phyloP scores from a whole-genome alignment of 1,140 invertebrate species.

The Heliothis subflexa region DNA sequence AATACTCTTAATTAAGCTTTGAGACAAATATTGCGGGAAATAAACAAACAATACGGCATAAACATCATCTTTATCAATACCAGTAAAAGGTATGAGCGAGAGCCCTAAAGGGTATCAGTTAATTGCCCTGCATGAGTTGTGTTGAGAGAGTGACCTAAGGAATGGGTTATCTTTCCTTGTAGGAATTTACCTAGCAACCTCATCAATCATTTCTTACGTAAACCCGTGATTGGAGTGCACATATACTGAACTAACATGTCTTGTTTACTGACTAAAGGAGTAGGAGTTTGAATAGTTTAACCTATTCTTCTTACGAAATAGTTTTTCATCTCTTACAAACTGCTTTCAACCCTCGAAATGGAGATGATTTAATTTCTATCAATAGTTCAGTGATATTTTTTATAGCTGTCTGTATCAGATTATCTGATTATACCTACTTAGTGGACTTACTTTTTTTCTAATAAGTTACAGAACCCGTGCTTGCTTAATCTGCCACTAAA shows the following conservation, averaged over 20 bases:
- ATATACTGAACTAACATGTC: neutral
- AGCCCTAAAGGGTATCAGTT: neutral
- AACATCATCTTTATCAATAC: neutral
- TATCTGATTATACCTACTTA: too few species aligned
- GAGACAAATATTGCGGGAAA: neutral
- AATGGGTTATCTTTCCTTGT: constrained; percentile 15
- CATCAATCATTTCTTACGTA: constrained; percentile 12
- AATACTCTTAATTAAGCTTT: neutral
- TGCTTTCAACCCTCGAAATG: too few species aligned
- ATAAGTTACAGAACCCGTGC: too few species aligned
- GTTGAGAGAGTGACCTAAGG: constrained; percentile 28
- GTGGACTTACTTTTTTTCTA: too few species aligned
- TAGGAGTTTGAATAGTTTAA: too few species aligned
- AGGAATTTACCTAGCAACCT: constrained; percentile 30
- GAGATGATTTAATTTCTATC: too few species aligned
- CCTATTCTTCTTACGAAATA: too few species aligned
- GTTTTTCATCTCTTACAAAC: too few species aligned
- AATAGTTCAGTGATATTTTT: too few species aligned
- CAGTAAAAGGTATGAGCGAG: neutral
- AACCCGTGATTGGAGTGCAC: neutral
- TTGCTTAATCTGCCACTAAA: too few species aligned
- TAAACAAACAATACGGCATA: neutral
- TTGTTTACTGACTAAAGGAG: too few species aligned
- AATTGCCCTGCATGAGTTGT: constrained; percentile 3
- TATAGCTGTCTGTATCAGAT: too few species aligned